Evolutionary conservation across 1,140 invertebrate genomes (phyloP).

Genomic region (Trichonephila clavipes): DNA sequence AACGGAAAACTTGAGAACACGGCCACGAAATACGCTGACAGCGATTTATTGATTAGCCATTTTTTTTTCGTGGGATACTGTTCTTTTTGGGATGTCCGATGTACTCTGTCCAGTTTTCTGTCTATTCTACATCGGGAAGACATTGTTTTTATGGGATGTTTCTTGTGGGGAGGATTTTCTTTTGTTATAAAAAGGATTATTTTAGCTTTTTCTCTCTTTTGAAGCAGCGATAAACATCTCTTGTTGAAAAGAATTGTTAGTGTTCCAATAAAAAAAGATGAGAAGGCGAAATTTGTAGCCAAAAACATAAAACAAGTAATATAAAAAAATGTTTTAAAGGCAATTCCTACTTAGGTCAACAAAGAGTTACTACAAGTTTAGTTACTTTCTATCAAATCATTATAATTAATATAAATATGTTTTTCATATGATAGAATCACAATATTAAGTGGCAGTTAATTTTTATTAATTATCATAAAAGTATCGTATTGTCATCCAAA

Average conservation of each 20-base stretch:
- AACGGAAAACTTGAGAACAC: background rate
- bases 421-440: no score
- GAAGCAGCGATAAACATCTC: background rate
- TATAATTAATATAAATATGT: no score
- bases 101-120: background rate
- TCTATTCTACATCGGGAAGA: background rate
- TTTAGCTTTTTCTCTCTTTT: background rate
- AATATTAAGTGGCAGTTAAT: no score
- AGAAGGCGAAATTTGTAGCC: background rate
- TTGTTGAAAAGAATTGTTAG: background rate
- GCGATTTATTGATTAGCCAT: slow-evolving; percentile 1
- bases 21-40: slow-evolving; percentile 1
- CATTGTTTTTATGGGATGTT: background rate
- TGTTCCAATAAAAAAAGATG: background rate
- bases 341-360: no score
- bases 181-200: background rate
- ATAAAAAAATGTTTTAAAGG: no score
- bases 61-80: background rate
- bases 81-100: background rate
- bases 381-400: no score
- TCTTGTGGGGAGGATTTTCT: background rate
- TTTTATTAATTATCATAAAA: no score
- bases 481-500: no score
- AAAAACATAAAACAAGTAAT: no score
- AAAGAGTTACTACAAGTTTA: no score